phyloP scores from a whole-genome alignment of 23 tunicate species.

The Clavelina lepadiformis region DNA sequence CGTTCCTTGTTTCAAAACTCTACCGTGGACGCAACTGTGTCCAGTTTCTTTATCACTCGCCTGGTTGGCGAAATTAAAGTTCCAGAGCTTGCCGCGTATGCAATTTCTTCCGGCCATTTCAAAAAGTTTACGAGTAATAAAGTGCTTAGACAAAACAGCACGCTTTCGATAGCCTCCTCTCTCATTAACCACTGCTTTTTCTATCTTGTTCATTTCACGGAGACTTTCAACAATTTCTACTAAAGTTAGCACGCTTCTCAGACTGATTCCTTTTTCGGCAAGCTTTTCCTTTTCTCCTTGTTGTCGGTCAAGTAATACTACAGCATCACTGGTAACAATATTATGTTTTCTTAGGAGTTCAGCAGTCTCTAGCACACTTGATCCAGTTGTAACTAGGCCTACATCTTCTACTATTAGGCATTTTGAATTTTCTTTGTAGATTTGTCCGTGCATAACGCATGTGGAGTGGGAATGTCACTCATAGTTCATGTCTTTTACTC shows the following conservation, averaged over 20 bases:
- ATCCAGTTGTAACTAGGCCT: slow-evolving; percentile 83
- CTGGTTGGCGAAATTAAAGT: too few species aligned
- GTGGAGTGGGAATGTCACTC: slow-evolving; percentile 23
- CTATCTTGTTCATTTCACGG: slow-evolving; percentile 21
- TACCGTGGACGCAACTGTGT: too few species aligned
- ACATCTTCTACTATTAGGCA: slow-evolving; percentile 89
- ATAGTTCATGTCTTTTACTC: slow-evolving; percentile 3
- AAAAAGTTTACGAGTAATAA: slow-evolving; percentile 40
- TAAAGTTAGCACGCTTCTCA: slow-evolving; percentile 41
- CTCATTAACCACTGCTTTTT: neutral
- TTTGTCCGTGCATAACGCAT: slow-evolving; percentile 20
- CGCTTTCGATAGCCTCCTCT: slow-evolving; percentile 12
- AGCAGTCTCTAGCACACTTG: slow-evolving; percentile 80
- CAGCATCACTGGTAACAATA: slow-evolving; percentile 59
- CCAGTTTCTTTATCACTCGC: slow-evolving; percentile 12
- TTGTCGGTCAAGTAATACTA: slow-evolving; percentile 65
- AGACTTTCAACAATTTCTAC: slow-evolving; percentile 28
- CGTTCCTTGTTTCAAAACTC: too few species aligned
- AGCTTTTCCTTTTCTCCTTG: slow-evolving; percentile 74
- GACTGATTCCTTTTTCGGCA: slow-evolving; percentile 12
- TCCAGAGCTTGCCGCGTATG: too few species aligned
- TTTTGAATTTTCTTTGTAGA: slow-evolving; percentile 9
- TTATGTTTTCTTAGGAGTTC: slow-evolving; percentile 27
- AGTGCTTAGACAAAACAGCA: slow-evolving; percentile 20
- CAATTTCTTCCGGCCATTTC: slow-evolving; percentile 56